A percentile compares a stretch with the other conserved stretches of the same genome.
phyloP scores from a whole-genome alignment of 2,888 invertebrate genomes.

The Octodonta nipae region DNA sequence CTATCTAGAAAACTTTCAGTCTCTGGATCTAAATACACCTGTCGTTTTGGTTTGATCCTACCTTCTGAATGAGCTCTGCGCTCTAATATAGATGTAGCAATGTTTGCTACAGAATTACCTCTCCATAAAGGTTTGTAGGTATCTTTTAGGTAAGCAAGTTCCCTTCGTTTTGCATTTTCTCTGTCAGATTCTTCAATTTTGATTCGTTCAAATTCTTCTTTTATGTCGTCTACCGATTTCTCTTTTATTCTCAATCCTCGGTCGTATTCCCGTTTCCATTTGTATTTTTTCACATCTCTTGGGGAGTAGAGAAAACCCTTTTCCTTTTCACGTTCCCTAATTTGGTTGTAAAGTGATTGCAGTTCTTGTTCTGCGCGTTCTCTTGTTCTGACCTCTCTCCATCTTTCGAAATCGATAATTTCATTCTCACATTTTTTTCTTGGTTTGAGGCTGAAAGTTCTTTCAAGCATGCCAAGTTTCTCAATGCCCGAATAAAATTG shows the following conservation, averaged over 20 bases:
- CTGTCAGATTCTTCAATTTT: slow-evolving; percentile 39
- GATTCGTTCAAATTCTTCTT: slow-evolving; percentile 58
- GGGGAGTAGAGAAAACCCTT: slow-evolving; percentile 73
- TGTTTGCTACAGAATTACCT: slow-evolving; percentile 67
- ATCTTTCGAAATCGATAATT: slow-evolving; percentile 74
- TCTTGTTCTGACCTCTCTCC: slow-evolving; percentile 66
- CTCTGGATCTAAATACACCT: slow-evolving; percentile 21
- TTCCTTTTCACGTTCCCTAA: slow-evolving; percentile 66
- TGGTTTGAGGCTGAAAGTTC: slow-evolving; percentile 59
- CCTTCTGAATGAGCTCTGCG: slow-evolving; percentile 41
- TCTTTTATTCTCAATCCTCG: slow-evolving; percentile 68
- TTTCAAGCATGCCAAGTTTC: slow-evolving; percentile 69
- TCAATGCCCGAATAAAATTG: slow-evolving; percentile 76
- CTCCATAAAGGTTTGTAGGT: slow-evolving; percentile 72
- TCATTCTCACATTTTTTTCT: slow-evolving; percentile 62
- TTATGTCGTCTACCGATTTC: slow-evolving; percentile 76
- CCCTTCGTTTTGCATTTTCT: slow-evolving; percentile 35
- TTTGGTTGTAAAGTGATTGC: slow-evolving; percentile 57
- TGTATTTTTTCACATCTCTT: slow-evolving; percentile 55
- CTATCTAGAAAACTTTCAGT: slow-evolving; percentile 32
- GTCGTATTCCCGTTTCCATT: slow-evolving; percentile 66
- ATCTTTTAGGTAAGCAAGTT: slow-evolving; percentile 43
- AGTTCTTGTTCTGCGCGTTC: slow-evolving; percentile 75
- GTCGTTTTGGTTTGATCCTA: slow-evolving; percentile 20
- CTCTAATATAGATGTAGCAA: slow-evolving; percentile 57